Conservation (phyloP, 2,888 invertebrate species). For the Microctonus hyperodae region DNA sequence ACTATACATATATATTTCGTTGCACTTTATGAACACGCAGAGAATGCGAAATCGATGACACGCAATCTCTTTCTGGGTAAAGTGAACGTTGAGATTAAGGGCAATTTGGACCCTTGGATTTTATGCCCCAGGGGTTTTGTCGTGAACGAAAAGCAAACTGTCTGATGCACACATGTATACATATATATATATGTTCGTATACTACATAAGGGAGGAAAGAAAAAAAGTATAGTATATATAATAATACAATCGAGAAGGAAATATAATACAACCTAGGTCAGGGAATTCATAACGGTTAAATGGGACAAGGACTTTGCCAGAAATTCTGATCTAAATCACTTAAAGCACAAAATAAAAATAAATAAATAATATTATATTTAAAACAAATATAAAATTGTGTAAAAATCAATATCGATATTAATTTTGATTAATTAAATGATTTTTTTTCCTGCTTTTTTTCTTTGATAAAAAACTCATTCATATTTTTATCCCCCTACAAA, state of each 20-base stretch:
- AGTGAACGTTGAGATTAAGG: conserved; percentile 9
- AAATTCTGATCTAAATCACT: conserved; percentile 21
- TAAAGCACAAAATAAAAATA: not conserved
- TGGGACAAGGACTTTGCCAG: not conserved
- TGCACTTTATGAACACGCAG: not conserved
- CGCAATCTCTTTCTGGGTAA: not conserved
- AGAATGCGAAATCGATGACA: conserved; percentile 4
- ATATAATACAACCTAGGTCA: conserved; percentile 19
- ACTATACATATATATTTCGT: not conserved
- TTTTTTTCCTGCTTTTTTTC: not conserved
- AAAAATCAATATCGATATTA: not conserved
- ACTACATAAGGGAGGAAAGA: not conserved
- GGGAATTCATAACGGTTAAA: conserved; percentile 19
- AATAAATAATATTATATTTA: conserved; percentile 10
- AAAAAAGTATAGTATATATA: no score
- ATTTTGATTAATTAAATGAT: not conserved
- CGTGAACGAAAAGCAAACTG: not conserved
- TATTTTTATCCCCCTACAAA: not conserved
- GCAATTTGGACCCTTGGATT: conserved; percentile 13
- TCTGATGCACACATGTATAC: no score
- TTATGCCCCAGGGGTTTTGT: not conserved
- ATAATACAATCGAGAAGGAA: no score
- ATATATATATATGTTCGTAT: not conserved
- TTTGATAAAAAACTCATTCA: no score
- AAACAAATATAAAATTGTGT: not conserved